phyloP scores from a whole-genome alignment of 1,140 invertebrate genomes.

The Bombus confusus region DNA sequence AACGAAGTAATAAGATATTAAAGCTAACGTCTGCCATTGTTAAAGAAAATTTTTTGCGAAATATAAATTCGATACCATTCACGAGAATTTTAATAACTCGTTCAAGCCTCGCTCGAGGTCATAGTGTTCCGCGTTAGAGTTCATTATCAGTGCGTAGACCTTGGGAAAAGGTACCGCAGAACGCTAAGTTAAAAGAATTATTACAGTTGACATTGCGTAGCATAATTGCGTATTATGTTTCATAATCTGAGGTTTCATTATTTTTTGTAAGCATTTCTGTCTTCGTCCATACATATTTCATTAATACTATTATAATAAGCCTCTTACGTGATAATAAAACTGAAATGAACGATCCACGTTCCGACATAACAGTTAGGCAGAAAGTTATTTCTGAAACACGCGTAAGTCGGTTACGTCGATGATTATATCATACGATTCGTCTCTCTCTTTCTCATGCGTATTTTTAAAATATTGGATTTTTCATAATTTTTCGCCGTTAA shows the following conservation, averaged over 20 bases:
- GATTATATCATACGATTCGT: neutral
- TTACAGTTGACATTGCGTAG: neutral
- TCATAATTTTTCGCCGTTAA: neutral
- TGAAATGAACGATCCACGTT: neutral
- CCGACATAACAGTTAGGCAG: neutral
- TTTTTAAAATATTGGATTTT: neutral
- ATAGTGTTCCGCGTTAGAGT: constrained; percentile 26
- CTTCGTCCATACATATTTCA: too few relatives aligned
- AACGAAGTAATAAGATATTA: too few relatives aligned
- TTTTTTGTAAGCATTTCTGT: neutral
- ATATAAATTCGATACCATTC: neutral
- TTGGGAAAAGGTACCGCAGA: constrained; percentile 17
- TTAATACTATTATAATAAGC: neutral
- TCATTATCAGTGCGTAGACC: constrained; percentile 46
- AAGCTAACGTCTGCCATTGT: too few relatives aligned
- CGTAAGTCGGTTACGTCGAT: neutral
- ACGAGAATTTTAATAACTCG: constrained; percentile 29
- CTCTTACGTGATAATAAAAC: neutral
- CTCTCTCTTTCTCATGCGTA: neutral
- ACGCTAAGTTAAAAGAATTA: neutral
- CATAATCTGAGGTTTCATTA: neutral
- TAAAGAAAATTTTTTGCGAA: too few relatives aligned
- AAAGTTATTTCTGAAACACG: neutral
- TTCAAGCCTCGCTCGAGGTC: constrained; percentile 9
- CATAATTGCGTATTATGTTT: neutral